Conservation (phyloP, 2,888 invertebrate species). For the Alloplasta piceator region DNA sequence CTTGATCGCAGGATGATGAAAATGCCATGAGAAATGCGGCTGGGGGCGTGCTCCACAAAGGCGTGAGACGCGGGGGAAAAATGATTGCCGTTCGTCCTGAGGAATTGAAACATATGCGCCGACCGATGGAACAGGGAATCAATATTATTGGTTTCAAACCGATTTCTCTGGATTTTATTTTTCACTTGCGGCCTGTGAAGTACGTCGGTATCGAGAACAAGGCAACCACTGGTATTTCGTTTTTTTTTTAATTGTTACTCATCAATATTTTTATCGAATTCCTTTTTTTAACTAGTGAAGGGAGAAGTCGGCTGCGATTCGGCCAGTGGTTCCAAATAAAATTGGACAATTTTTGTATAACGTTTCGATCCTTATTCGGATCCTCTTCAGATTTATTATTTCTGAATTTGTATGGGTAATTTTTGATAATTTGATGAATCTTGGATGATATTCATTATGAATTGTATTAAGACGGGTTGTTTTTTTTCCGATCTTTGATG, state of each 20-base stretch:
- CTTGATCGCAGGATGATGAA: conserved; percentile 28
- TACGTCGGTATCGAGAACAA: conserved; percentile 58
- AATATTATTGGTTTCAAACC: conserved; percentile 68
- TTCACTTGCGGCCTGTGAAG: conserved; percentile 63
- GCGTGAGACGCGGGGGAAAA: conserved; percentile 46
- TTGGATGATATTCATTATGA: too few relatives aligned
- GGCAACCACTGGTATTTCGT: conserved; percentile 27
- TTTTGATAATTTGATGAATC: too few relatives aligned
- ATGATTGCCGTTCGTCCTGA: conserved; percentile 61
- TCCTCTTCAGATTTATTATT: too few relatives aligned
- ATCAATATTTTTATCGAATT: background rate
- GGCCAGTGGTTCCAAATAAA: too few relatives aligned
- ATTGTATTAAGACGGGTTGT: too few relatives aligned
- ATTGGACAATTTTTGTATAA: too few relatives aligned
- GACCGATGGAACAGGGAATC: conserved; percentile 57
- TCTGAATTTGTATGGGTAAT: too few relatives aligned
- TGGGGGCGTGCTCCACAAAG: conserved; percentile 13
- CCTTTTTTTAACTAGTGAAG: too few relatives aligned
- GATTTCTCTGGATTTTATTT: conserved; percentile 50
- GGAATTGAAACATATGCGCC: conserved; percentile 56
- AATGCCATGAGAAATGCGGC: background rate
- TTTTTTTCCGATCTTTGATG: too few relatives aligned
- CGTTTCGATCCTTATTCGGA: too few relatives aligned
- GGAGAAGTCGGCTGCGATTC: too few relatives aligned
- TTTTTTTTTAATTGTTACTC: conserved; percentile 14